Evolutionary conservation across 2,888 invertebrate genomes (phyloP).

Genomic region (Caenorhabditis panamensis): DNA sequence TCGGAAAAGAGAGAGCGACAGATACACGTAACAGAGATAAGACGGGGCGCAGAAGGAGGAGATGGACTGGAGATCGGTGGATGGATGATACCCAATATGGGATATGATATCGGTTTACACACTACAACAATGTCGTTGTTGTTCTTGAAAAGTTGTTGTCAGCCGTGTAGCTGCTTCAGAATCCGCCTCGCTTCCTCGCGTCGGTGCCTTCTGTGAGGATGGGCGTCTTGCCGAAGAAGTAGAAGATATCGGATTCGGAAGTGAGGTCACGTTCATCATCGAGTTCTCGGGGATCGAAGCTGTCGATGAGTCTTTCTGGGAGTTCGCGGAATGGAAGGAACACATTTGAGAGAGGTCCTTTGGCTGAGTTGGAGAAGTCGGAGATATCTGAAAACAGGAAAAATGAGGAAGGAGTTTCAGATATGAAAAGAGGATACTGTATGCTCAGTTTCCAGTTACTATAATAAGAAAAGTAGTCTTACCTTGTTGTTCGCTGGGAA

Average conservation of each 20-base stretch:
- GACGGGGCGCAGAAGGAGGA: neutral
- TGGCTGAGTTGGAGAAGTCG: slow-evolving; percentile 35
- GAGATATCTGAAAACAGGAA: slow-evolving; percentile 31
- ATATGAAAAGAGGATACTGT: neutral
- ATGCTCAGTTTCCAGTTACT: too few relatives aligned
- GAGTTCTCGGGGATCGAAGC: slow-evolving; percentile 15
- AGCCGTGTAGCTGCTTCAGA: slow-evolving; percentile 3
- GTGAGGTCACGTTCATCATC: slow-evolving; percentile 25
- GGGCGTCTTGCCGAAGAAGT: slow-evolving; percentile 15
- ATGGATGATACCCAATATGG: slow-evolving; percentile 28
- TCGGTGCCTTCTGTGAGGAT: slow-evolving; percentile 9
- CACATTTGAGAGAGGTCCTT: slow-evolving; percentile 7
- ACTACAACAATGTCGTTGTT: slow-evolving; percentile 33
- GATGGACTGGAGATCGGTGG: slow-evolving; percentile 10
- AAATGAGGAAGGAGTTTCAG: neutral
- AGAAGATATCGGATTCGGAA: slow-evolving; percentile 39
- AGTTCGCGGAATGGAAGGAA: slow-evolving; percentile 27
- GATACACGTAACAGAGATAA: slow-evolving; percentile 5
- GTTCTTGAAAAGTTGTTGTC: slow-evolving; percentile 2
- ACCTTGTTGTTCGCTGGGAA: slow-evolving; percentile 27
- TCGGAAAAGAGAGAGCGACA: neutral
- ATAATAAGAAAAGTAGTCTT: neutral
- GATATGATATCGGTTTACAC: slow-evolving; percentile 17
- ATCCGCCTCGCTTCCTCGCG: slow-evolving; percentile 24
- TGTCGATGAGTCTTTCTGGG: slow-evolving; percentile 37